These are phyloP conservation scores for Halcyon malimbica DNA, from an alignment of 2,113 vertebrate genomes.

Conservation along the genomic window DNA sequence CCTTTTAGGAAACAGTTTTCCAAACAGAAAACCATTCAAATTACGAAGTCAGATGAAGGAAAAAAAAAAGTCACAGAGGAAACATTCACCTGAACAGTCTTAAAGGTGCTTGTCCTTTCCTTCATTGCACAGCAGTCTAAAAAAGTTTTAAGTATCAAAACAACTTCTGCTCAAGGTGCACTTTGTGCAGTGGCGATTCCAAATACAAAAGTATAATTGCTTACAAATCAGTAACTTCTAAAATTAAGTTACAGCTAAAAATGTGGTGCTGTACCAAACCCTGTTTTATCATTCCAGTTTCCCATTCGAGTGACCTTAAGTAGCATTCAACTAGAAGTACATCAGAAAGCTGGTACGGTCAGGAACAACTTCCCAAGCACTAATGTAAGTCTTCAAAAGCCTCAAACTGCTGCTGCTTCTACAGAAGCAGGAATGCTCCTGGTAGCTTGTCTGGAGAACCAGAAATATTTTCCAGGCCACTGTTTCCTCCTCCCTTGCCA, in stretches of 20 bases:
- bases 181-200: background rate
- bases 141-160: background rate
- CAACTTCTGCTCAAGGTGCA: background rate
- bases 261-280: background rate
- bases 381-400: background rate
- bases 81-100: background rate
- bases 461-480: constrained; percentile 25
- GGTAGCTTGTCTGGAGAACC: background rate
- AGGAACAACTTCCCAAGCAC: background rate
- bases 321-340: background rate
- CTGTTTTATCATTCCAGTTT: background rate
- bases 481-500: background rate
- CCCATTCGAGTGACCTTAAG: background rate
- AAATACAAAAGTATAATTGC: background rate
- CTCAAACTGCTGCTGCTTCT: background rate
- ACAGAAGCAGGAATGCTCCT: background rate
- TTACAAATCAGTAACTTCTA: background rate
- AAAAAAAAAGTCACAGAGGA: background rate
- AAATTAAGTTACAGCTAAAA: background rate
- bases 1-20: background rate
- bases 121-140: background rate
- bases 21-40: background rate
- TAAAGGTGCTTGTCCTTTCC: background rate
- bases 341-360: background rate
- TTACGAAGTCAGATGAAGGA: background rate